These are phyloP conservation scores for Okapia johnstoni DNA, from an alignment of 2,113 vertebrate genomes.

Conservation along the genomic window DNA sequence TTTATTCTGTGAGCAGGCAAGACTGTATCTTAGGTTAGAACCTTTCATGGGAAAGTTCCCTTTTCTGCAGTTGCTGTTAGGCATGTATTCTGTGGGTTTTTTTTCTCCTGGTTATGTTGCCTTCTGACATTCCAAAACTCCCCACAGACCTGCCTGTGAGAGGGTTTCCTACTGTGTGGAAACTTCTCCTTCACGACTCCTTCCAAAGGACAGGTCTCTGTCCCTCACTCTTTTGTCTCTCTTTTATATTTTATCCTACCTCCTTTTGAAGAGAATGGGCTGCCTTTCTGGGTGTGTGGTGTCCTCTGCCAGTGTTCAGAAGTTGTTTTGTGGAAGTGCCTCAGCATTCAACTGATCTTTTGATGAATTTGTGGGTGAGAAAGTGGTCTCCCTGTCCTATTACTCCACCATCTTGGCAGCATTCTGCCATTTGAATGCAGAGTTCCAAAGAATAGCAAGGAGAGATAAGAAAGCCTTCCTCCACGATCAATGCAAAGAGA, in stretches of 20 bases:
- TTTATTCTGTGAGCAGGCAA: background rate
- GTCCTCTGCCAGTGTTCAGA: background rate
- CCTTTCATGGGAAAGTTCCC: background rate
- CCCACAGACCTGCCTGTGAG: background rate
- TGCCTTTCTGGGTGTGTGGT: background rate
- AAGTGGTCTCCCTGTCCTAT: background rate
- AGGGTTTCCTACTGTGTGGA: background rate
- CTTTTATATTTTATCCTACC: background rate
- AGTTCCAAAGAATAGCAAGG: background rate
- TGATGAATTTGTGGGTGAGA: background rate
- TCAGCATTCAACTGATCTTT: background rate
- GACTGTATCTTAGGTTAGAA: background rate
- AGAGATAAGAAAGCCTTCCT: background rate
- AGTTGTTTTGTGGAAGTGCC: background rate
- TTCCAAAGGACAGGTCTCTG: background rate
- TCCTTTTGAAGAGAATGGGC: background rate
- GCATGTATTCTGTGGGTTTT: rapidly evolving
- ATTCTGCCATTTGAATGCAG: background rate
- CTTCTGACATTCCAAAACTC: background rate
- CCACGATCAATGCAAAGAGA: too few relatives aligned
- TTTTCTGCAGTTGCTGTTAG: background rate
- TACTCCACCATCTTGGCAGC: background rate
- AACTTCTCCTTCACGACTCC: background rate
- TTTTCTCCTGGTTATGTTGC: background rate
- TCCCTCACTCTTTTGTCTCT: background rate